Percentiles rank a stretch among this genome's conserved stretches.
Evolutionary conservation across 2,113 vertebrate species (phyloP).

Genomic region (Varanus salvator): DNA sequence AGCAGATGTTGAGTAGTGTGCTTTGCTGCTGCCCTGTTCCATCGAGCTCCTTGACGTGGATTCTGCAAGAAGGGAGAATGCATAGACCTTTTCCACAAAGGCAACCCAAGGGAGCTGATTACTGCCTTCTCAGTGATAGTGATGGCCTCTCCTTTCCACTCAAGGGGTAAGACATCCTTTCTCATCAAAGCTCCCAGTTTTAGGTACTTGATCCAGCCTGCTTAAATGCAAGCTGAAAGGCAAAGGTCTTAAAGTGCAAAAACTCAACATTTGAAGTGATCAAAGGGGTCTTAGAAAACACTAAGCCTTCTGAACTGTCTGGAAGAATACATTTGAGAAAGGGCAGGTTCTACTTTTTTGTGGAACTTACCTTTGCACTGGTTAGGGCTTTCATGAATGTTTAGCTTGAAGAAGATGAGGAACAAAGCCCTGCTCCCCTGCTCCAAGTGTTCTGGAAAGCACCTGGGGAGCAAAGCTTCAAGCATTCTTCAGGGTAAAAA

Average conservation of each 20-base stretch:
- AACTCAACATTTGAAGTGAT: background rate
- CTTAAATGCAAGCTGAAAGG: background rate
- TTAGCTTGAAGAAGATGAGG: background rate
- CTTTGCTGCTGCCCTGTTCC: background rate
- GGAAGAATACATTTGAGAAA: background rate
- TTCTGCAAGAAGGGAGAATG: background rate
- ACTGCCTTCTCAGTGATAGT: background rate
- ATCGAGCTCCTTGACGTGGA: background rate
- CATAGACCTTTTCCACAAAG: background rate
- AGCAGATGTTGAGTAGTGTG: background rate
- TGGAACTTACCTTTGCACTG: background rate
- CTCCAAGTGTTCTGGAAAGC: conserved; percentile 6
- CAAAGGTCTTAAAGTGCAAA: background rate
- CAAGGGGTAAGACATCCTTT: background rate
- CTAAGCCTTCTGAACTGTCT: background rate
- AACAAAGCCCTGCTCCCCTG: background rate
- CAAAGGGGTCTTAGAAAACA: background rate
- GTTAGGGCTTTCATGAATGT: background rate
- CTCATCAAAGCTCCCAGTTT: conserved; percentile 14
- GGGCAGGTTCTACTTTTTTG: background rate
- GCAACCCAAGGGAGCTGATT: background rate
- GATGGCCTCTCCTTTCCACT: conserved; percentile 12
- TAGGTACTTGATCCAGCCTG: background rate
- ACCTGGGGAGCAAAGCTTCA: background rate
- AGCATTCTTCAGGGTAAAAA: background rate